phyloP scores from a whole-genome alignment of 2,113 vertebrate genomes.

The Craseonycteris thonglongyai region DNA sequence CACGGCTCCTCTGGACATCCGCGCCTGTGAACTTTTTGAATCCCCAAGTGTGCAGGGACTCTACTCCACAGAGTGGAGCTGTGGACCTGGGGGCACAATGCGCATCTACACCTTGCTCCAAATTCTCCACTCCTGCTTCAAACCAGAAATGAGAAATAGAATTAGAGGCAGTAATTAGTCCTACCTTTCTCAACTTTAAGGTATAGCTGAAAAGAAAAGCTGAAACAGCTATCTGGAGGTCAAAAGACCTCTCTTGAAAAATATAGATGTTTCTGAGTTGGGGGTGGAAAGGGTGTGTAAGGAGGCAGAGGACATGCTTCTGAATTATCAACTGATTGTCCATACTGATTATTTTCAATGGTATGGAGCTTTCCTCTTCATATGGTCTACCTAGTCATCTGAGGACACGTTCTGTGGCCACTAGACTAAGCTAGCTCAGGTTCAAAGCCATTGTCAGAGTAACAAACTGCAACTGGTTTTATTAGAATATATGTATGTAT shows the following conservation, averaged over 20 bases:
- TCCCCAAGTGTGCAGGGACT: not conserved
- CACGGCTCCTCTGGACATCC: not conserved
- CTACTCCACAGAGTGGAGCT: not conserved
- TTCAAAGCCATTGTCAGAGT: slow-evolving; percentile 14
- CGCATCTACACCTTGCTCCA: not conserved
- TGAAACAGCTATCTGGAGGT: not conserved
- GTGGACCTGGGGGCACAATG: not conserved
- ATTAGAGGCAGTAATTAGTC: not conserved
- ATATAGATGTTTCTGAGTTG: not conserved
- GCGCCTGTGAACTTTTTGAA: not conserved
- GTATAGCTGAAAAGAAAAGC: not conserved
- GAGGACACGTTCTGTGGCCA: not conserved
- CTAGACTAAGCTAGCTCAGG: not conserved
- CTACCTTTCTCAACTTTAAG: not conserved
- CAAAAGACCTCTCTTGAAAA: not conserved
- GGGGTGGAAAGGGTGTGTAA: fast-evolving
- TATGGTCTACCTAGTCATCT: not conserved
- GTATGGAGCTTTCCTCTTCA: not conserved
- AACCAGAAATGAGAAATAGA: not conserved
- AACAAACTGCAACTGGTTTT: slow-evolving; percentile 13
- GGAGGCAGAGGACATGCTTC: not conserved
- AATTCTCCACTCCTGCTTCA: not conserved
- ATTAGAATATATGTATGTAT: not conserved
- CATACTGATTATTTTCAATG: not conserved
- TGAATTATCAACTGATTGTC: not conserved